phyloP scores from a whole-genome alignment of 64 coral and sea anemone species.

The Stichodactyla mertensii region DNA sequence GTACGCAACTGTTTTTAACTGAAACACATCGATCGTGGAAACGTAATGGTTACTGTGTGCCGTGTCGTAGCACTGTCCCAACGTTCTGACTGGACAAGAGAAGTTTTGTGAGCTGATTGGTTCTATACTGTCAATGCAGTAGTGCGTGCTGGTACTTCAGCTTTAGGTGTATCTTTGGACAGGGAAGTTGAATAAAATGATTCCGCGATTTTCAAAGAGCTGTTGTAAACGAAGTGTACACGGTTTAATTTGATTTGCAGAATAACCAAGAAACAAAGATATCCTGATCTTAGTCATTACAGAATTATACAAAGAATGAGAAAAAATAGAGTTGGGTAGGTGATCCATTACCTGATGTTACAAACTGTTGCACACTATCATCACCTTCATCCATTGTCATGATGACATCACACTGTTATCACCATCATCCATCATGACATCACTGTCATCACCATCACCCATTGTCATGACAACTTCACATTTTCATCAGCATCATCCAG shows the following conservation, averaged over 20 bases:
- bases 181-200: background rate
- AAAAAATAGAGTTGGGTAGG: conserved; percentile 61
- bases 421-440: background rate
- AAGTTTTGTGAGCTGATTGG: too few relatives aligned
- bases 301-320: conserved; percentile 82
- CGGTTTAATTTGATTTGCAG: conserved; percentile 1
- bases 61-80: too few relatives aligned
- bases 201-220: background rate
- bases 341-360: background rate
- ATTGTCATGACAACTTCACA: background rate
- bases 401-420: background rate
- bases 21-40: too few relatives aligned
- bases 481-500: background rate
- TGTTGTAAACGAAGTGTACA: background rate
- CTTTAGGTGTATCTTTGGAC: too few relatives aligned
- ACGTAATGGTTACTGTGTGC: too few relatives aligned
- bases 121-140: too few relatives aligned
- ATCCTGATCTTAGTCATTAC: conserved; percentile 96
- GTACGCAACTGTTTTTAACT: too few relatives aligned
- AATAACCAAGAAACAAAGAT: conserved; percentile 65
- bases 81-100: too few relatives aligned
- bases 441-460: background rate
- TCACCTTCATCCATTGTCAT: background rate
- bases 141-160: too few relatives aligned
- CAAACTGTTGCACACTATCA: background rate